phyloP scores from a whole-genome alignment of 2,888 invertebrate species.

The Eristalinus sepulchralis region DNA sequence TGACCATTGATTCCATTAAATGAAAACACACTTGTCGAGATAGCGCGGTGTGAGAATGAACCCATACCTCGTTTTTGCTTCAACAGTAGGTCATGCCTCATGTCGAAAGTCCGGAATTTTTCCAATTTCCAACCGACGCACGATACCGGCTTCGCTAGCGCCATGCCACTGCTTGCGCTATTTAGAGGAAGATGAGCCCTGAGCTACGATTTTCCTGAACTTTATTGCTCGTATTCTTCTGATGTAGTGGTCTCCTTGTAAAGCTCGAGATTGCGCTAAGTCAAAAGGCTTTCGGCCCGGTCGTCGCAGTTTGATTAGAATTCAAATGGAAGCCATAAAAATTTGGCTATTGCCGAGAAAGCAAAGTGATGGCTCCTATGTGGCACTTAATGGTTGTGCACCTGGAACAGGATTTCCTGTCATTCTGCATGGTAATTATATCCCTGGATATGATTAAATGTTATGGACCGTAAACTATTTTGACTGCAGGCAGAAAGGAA shows the following conservation, averaged over 20 bases:
- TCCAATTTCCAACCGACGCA: constrained; percentile 40
- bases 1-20: not conserved
- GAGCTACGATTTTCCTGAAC: constrained; percentile 37
- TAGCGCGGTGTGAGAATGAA: not conserved
- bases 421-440: constrained; percentile 43
- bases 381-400: constrained; percentile 1
- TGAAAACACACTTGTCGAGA: not conserved
- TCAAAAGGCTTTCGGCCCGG: constrained; percentile 33
- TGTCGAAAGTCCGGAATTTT: constrained; percentile 45
- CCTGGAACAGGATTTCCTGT: not conserved
- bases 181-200: constrained; percentile 17
- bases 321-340: constrained; percentile 21
- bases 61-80: constrained; percentile 7
- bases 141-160: not conserved
- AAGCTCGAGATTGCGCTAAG: constrained; percentile 49
- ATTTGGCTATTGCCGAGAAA: constrained; percentile 25
- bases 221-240: constrained; percentile 29
- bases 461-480: constrained; percentile 61
- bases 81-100: constrained; percentile 58
- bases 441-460: constrained; percentile 62
- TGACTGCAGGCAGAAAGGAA: not conserved
- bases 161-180: not conserved
- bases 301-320: constrained; percentile 24
- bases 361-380: not conserved
- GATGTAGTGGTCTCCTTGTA: not conserved